These are phyloP conservation scores for Brenthis daphne DNA, from an alignment of 2,888 invertebrate genomes.

Conservation along the genomic window DNA sequence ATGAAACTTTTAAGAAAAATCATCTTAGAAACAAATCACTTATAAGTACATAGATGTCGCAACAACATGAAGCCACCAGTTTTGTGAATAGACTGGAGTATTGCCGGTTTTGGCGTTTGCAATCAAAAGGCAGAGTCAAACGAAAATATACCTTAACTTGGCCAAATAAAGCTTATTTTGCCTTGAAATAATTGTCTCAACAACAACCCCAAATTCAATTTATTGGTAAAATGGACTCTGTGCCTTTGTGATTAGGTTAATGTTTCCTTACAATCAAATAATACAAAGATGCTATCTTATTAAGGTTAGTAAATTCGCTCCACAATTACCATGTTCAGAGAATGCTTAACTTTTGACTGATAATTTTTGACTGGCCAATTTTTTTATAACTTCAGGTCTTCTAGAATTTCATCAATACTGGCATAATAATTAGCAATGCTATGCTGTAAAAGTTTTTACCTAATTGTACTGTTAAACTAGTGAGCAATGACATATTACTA, in stretches of 20 bases:
- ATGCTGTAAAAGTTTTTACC: too few relatives aligned
- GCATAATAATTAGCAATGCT: too few relatives aligned
- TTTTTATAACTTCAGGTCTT: too few relatives aligned
- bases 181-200: conserved; percentile 9
- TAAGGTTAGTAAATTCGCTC: conserved; percentile 7
- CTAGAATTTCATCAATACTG: too few relatives aligned
- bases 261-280: conserved; percentile 32
- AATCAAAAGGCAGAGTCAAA: conserved; percentile 16
- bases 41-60: not conserved
- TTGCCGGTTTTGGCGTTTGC: conserved; percentile 41
- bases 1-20: conserved; percentile 7
- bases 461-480: too few relatives aligned
- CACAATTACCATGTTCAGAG: conserved; percentile 12
- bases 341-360: conserved; percentile 10
- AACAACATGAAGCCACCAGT: conserved; percentile 51
- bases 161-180: conserved; percentile 8
- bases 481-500: too few relatives aligned
- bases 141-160: conserved; percentile 17
- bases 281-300: conserved; percentile 33
- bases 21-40: conserved; percentile 13
- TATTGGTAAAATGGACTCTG: conserved; percentile 23
- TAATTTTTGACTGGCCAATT: not conserved
- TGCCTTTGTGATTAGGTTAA: not conserved
- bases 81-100: conserved; percentile 53
- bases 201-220: conserved; percentile 28